Evolutionary conservation across 2,797 vertebrate genomes (phyloP), one percentile per base, ranked within the genome.

Genomic region (Acropternis orthonyx): DNA sequence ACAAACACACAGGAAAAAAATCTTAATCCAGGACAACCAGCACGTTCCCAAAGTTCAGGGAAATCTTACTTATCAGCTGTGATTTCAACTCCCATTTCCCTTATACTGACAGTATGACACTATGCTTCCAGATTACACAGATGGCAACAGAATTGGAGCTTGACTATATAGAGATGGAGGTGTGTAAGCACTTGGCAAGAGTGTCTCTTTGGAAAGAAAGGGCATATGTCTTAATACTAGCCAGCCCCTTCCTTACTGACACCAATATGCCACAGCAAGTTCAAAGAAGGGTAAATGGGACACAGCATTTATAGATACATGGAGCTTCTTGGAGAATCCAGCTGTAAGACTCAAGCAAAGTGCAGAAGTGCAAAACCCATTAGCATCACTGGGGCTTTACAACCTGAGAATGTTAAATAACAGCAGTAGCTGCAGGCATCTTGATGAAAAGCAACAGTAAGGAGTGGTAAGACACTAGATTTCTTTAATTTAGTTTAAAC

Each of bases 291-390:
- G 20, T 78, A 84, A 75, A 84, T 55, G 46, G 72, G 49, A 90
- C 16, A 24, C 28, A 52, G 32, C 41, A 74, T 21, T 79, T 76
- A 69, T 1, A 49, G 71, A 68, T 34, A 58, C 0, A 0, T 12
- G 21, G 14, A 82, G 51, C 37, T 79, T 75, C 88, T 49, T 55
- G 43, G 36, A 73, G 51, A 93, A 85, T 63, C 28, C 44, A 9
- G 12, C 27, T 32, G 26, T 23, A 81, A 73, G 49, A 72, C 14
- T 37, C 76, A 69, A 63, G 20, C 26, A 65, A 68, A 90, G 49
- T 12, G 46, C 59, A 86, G 44, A 89, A 18, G 59, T 86, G 69
- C 69, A 94, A 94, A 95, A 92, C 8, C 44, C 44, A 85, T 92
- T 76, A 95, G 55, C 48, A 82, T 67, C 63, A 71, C 76, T 15